phyloP scores from a whole-genome alignment of 2,797 vertebrate species.

The Chaenodraco wilsoni region DNA sequence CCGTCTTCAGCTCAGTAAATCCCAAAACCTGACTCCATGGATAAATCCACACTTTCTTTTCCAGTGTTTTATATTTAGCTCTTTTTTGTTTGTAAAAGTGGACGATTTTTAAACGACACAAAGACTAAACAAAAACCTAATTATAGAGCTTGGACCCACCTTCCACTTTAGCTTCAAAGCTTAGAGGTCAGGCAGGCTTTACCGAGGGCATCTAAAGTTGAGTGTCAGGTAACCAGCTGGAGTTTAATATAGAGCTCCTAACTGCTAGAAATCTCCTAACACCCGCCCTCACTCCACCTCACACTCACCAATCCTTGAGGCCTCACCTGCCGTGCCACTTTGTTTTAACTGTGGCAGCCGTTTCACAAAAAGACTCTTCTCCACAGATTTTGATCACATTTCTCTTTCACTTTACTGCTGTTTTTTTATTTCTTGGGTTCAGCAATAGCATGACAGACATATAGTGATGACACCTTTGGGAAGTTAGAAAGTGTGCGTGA shows the following conservation, averaged over 20 bases:
- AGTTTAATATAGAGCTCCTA: constrained; percentile 63
- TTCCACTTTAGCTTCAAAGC: constrained; percentile 17
- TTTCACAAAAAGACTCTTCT: background rate
- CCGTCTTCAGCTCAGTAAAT: constrained; percentile 22
- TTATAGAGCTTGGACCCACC: constrained; percentile 10
- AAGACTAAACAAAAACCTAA: background rate
- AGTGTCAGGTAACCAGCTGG: constrained; percentile 48
- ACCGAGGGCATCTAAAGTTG: constrained; percentile 36
- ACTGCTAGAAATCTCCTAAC: constrained; percentile 33
- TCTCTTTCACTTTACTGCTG: background rate
- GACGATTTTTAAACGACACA: background rate
- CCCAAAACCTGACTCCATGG: background rate
- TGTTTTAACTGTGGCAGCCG: background rate
- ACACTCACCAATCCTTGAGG: constrained; percentile 13
- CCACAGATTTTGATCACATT: background rate
- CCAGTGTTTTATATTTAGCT: background rate
- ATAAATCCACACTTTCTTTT: background rate
- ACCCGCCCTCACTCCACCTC: background rate
- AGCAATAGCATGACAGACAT: background rate
- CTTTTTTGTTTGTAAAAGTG: constrained; percentile 4
- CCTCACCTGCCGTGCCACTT: constrained; percentile 2
- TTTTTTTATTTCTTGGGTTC: constrained; percentile 18
- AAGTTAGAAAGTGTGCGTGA: constrained; percentile 28
- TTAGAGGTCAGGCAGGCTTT: constrained; percentile 37
- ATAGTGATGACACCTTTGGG: constrained; percentile 2